Evolutionary conservation across 2,113 vertebrate species (phyloP), one percentile per base, ranked within the genome.

Genomic region (Tiliqua scincoides): DNA sequence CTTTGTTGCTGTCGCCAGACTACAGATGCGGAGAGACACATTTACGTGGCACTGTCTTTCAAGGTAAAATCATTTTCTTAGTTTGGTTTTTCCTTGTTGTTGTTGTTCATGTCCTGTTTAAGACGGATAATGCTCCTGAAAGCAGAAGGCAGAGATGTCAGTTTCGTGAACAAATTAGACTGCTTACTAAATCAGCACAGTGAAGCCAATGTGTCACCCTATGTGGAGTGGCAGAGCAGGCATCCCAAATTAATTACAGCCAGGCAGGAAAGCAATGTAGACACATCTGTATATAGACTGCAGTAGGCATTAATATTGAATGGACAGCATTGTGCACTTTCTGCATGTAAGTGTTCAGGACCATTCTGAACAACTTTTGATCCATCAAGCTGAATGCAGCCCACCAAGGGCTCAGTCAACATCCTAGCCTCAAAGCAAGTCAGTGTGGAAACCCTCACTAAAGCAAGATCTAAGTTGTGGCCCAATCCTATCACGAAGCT

Each of bases 1-100:
- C 95, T 97, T 97, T 96, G 95, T 96, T 94, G 91, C 91, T 92
- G 93, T 96, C 93, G 94, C 94, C 93, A 95, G 96, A 97, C 94
- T 96, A 92, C 94, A 93, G 35, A 61, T 92, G 92, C 89, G 94
- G 93, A 95, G 96, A 96, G 93, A 95, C 92, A 94, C 95, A 96
- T 96, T 96, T 96, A 95, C 91, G 81, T 92, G 94, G 92, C 88
- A 89, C 94, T 94, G 91, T 96, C 94, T 95, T 97, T 96, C 87
- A 48, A 90, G 89, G 93, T 94, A 95, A 91, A 96, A 95, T 95
- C 2, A 89, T 94, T 94, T 93, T 93, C 89, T 94, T 91, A 92
- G 88, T 90, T 96, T 95, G 95, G 86, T 94, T 87, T 91, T 78
- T 30, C 52, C 75, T 71, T 59, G 23, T 83, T 77, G 23, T 79